These are phyloP conservation scores for Orycteropus afer DNA, from an alignment of 2,113 vertebrate species.

Conservation along the genomic window DNA sequence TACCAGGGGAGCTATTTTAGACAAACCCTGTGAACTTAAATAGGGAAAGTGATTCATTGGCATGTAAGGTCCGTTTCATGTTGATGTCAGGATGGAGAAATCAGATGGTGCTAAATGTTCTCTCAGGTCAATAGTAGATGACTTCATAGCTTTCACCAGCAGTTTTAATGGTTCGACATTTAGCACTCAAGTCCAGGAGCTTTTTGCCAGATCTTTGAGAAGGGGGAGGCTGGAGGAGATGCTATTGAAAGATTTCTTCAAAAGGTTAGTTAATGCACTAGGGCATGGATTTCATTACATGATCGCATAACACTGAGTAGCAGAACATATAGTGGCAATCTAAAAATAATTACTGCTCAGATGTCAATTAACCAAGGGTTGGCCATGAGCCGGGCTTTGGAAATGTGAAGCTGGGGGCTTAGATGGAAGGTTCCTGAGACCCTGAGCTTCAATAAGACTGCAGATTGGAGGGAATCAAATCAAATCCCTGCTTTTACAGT, in stretches of 20 bases:
- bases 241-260: constrained; percentile 75
- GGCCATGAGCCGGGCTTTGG: constrained; percentile 53
- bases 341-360: constrained; percentile 82
- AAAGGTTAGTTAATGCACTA: constrained; percentile 81
- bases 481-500: not conserved
- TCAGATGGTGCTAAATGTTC: constrained; percentile 82
- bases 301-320: constrained; percentile 82
- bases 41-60: constrained; percentile 80
- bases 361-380: constrained; percentile 71
- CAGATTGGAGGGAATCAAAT: constrained; percentile 37
- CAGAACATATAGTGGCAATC: constrained; percentile 80
- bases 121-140: constrained; percentile 82
- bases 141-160: constrained; percentile 80
- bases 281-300: constrained; percentile 81
- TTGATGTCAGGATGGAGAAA: constrained; percentile 78
- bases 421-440: constrained; percentile 30
- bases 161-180: constrained; percentile 78
- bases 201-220: constrained; percentile 75
- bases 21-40: constrained; percentile 79
- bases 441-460: not conserved
- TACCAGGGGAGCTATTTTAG: constrained; percentile 77
- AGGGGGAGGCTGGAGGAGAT: constrained; percentile 39
- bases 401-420: constrained; percentile 61
- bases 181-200: constrained; percentile 76
- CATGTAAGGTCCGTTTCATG: constrained; percentile 75